phyloP scores from a whole-genome alignment of 2,113 vertebrate genomes.

The Leucopsar rothschildi region DNA sequence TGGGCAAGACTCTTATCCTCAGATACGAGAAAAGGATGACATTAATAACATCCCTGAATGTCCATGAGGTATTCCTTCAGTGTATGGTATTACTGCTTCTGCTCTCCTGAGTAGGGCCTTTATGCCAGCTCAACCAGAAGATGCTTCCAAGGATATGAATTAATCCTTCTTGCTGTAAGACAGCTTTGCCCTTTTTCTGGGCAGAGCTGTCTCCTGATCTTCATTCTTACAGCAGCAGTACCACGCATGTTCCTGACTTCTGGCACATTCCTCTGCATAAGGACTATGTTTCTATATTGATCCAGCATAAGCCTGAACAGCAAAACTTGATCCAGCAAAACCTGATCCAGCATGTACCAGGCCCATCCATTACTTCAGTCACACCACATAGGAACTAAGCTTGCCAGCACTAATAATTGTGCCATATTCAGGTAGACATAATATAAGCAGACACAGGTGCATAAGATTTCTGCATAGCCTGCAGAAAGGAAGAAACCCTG shows the following conservation, averaged over 20 bases:
- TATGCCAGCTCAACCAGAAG: not conserved
- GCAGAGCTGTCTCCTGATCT: not conserved
- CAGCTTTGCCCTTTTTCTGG: not conserved
- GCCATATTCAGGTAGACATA: not conserved
- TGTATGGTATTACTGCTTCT: not conserved
- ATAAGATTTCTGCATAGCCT: not conserved
- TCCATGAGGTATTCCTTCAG: slow-evolving; percentile 52
- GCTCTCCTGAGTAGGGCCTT: not conserved
- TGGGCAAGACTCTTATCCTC: not conserved
- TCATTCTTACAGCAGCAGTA: not conserved
- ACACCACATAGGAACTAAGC: not conserved
- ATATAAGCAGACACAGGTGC: not conserved
- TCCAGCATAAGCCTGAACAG: not conserved
- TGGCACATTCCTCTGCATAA: not conserved
- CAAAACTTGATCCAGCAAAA: not conserved
- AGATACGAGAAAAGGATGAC: not conserved
- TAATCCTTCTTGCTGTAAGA: not conserved
- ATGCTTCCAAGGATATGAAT: not conserved
- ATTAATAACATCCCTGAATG: slow-evolving; percentile 34
- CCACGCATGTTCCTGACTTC: not conserved
- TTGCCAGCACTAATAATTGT: not conserved
- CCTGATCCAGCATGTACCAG: not conserved
- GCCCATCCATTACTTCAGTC: not conserved
- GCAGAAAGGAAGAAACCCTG: slow-evolving; percentile 37
- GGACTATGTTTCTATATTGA: not conserved